Conservation (phyloP, 2,888 invertebrate species). For the Endotricha flammealis region DNA sequence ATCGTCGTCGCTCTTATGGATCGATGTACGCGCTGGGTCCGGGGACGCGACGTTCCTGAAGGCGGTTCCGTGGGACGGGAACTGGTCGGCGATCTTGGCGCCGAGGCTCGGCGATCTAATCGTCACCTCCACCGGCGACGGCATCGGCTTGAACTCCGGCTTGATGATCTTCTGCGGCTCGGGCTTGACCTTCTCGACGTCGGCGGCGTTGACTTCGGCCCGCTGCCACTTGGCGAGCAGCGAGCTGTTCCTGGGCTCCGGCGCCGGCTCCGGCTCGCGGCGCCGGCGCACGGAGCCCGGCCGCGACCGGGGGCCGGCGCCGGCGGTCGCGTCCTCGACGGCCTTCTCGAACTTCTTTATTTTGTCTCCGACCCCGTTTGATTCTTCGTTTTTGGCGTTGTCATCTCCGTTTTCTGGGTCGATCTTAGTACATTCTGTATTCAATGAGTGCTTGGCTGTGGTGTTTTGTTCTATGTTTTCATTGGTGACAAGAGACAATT, state of each 20-base stretch:
- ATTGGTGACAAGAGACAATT: slow-evolving; percentile 26
- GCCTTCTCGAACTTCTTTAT: slow-evolving; percentile 70
- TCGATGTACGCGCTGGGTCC: slow-evolving; percentile 39
- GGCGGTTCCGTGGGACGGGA: slow-evolving; percentile 68
- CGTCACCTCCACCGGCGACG: slow-evolving; percentile 58
- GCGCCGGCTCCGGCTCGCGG: slow-evolving; percentile 23
- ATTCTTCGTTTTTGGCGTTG: slow-evolving; percentile 38
- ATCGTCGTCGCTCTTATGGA: slow-evolving; percentile 42
- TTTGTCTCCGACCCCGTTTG: slow-evolving; percentile 70
- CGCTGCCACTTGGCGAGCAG: slow-evolving; percentile 47
- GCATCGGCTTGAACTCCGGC: slow-evolving; percentile 66
- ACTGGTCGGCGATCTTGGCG: slow-evolving; percentile 59
- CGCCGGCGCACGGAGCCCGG: slow-evolving; percentile 56
- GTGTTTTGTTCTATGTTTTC: slow-evolving; percentile 17
- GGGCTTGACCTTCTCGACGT: slow-evolving; percentile 43
- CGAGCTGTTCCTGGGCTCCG: slow-evolving; percentile 22
- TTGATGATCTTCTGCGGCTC: slow-evolving; percentile 68
- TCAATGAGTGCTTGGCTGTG: slow-evolving; percentile 11
- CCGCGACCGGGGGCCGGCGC: slow-evolving; percentile 43
- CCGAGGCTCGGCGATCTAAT: slow-evolving; percentile 68
- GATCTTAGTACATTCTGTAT: slow-evolving; percentile 16
- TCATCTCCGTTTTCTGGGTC: slow-evolving; percentile 17
- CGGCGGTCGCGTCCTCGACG: slow-evolving; percentile 55
- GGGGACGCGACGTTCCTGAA: slow-evolving; percentile 68
- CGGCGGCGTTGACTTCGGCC: slow-evolving; percentile 33